Base-by-base conservation (phyloP, 2,113 vertebrate genomes). In the Polypterus senegalus region DNA sequence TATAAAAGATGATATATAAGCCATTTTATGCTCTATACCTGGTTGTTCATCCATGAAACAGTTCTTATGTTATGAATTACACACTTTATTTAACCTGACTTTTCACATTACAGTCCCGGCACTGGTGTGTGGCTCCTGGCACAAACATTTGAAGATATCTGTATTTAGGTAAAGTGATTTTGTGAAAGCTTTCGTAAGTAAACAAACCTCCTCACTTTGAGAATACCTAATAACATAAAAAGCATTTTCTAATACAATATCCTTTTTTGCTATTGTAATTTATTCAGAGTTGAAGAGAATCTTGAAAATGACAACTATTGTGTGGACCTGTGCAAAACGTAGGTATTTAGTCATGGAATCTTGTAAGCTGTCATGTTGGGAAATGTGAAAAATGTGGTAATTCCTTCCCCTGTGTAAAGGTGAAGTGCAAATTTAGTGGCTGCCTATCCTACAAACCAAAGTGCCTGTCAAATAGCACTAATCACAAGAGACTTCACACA, bases 51-150 rank as follows among this genome's bases (percentile, higher is more conserved):
- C 76, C 80, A 68, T 77, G 78, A 76, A 77, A 75, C 71, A 57
- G 67, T 66, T 65, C 76, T 77, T 68, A 83, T 82, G 79, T 77
- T 72, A 77, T 70, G 72, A 79, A 86, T 85, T 81, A 84, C 81
- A 82, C 86, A 85, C 81, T 83, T 82, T 83, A 81, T 85, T 85
- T 80, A 79, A 83, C 81, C 73, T 75, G 83, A 74, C 74, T 69
- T 71, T 73, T 78, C 74, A 66, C 68, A 83, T 85, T 77, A 79
- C 72, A 74, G 77, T 82, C 78, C 76, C 66, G 65, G 60, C 57
- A 64, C 65, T 43, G 46, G 70, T 63, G 74, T 57, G 59, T 70
- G 71, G 71, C 67, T 70, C 71, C 66, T 69, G 69, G 47, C 57
- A 62, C 63, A 63, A 71, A 70, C 69, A 67, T 65, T 54, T 52